These are phyloP conservation scores for Desmodus rotundus DNA, from an alignment of 2,113 vertebrate genomes.

Conservation along the genomic window DNA sequence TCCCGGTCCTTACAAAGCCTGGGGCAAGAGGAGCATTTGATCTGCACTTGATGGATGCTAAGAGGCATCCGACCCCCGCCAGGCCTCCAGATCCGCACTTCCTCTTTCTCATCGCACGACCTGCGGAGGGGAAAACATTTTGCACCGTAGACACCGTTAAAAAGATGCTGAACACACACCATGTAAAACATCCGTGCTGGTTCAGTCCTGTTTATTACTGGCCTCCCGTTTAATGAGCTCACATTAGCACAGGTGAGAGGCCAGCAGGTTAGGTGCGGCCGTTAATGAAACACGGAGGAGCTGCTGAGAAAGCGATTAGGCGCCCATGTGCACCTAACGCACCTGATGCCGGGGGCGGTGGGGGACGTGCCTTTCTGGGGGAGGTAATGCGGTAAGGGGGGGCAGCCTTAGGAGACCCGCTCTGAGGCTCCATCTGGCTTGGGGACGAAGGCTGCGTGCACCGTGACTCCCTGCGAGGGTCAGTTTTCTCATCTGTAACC, in stretches of 20 bases:
- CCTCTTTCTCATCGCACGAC: neutral
- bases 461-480: neutral
- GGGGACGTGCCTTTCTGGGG: constrained; percentile 17
- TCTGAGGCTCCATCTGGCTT: neutral
- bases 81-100: neutral
- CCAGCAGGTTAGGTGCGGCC: constrained; percentile 51
- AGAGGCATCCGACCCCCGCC: neutral
- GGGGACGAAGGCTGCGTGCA: neutral
- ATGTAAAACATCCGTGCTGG: constrained; percentile 54
- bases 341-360: neutral
- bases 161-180: constrained; percentile 31
- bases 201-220: constrained; percentile 56
- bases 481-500: constrained; percentile 39
- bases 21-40: neutral
- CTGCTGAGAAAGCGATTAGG: constrained; percentile 67
- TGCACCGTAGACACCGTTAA: neutral
- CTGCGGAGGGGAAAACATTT: neutral
- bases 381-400: neutral
- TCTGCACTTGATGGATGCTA: no score
- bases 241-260: constrained; percentile 66
- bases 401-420: neutral
- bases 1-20: neutral
- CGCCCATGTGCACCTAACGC: constrained; percentile 66
- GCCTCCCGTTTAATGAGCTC: constrained; percentile 67
- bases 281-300: constrained; percentile 68